Base-by-base conservation (phyloP, 2,888 invertebrate genomes). In the Limnephilus rhombicus region DNA sequence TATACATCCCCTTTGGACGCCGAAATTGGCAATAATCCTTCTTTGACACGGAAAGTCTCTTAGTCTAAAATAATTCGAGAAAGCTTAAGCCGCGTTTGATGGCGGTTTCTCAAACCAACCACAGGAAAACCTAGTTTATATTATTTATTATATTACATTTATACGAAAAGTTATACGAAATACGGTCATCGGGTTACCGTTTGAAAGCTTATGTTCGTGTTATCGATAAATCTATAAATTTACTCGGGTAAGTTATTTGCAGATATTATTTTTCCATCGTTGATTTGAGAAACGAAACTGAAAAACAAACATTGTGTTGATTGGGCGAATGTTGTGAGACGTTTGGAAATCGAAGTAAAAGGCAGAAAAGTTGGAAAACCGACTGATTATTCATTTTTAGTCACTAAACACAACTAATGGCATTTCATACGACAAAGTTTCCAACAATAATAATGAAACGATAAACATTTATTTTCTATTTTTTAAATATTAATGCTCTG, bases 21-120 rank as follows among this genome's bases (percentile, higher is more conserved):
- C 37, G 86, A 85, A 92, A 91, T 92, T 89, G 92, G 91, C 93
- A 93, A 93, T 93, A 93, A 93, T 93, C 92, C 91, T 90, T 92
- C 92, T 93, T 92, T 90, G 93, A 93, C 93, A 93, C 85, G 93
- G 85, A 93, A 93, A 93, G 91, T 91, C 93, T 92, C 90, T 93
- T 92, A 93, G 92, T 45, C 85, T 81, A 85, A 90, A 68, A 88
- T 88, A 88, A 68, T 88, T 88, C 88, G 15, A 68, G 68, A 88
- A 88, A 53, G 88, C 68, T 68, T 88, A 24, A 9, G 53, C 34
- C 31, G 18, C 31, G 88, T 53, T 88, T 88, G 29, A 88, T 9
- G 88, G 88, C 53, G 68, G 88, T 68, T 88, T 53, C 88, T 29
- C 53, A 31, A 68, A 68, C 68, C 68, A 68, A 88, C 29, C 18